Conservation (phyloP, 2,113 vertebrate genomes). For the Brachypodius melanocephalos region DNA sequence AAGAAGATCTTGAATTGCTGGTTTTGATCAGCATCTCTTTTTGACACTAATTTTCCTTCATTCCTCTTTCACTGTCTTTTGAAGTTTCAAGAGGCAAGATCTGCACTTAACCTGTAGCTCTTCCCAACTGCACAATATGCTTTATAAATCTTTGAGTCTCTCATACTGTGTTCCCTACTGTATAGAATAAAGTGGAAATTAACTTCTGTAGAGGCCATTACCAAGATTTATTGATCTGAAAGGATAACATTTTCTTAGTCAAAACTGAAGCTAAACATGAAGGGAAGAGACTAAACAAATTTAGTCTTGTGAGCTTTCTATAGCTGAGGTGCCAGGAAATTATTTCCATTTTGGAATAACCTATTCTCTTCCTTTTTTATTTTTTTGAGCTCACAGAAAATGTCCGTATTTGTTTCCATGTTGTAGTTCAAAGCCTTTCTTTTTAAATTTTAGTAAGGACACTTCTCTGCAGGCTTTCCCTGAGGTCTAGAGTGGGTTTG, state of each 20-base stretch:
- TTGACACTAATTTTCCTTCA: neutral
- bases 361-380: slow-evolving; percentile 13
- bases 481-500: slow-evolving; percentile 50
- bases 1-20: neutral
- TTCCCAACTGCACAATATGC: neutral
- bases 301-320: slow-evolving; percentile 14
- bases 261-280: slow-evolving; percentile 32
- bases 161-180: slow-evolving; percentile 24
- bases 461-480: slow-evolving; percentile 60
- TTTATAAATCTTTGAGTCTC: slow-evolving; percentile 45
- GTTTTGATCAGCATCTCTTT: neutral
- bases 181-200: slow-evolving; percentile 61
- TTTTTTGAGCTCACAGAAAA: neutral
- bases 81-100: slow-evolving; percentile 8
- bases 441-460: slow-evolving; percentile 53
- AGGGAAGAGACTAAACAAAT: slow-evolving; percentile 46
- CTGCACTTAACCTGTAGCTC: neutral
- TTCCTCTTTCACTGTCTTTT: slow-evolving; percentile 1
- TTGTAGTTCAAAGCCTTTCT: slow-evolving; percentile 54
- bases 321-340: slow-evolving; percentile 16
- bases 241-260: slow-evolving; percentile 40
- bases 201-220: neutral
- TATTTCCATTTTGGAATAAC: slow-evolving; percentile 24
- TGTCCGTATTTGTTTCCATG: slow-evolving; percentile 28
- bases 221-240: slow-evolving; percentile 46